Evolutionary conservation across 2,888 invertebrate species (phyloP), one percentile per base, ranked within the genome.

Genomic region (Agelastica alni): DNA sequence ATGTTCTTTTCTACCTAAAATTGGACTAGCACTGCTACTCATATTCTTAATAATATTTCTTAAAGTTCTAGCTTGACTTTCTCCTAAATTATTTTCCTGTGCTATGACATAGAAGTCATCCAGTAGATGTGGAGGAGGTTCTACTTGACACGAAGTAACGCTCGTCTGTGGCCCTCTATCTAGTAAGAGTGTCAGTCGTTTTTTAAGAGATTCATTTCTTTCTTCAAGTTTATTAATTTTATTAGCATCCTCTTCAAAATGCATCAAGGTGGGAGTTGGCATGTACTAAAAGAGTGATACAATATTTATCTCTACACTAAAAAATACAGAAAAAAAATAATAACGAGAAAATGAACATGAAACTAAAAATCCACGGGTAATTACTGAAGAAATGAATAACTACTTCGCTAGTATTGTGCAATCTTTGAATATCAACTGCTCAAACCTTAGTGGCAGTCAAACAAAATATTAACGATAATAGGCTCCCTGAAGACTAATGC

Each of bases 81-180:
- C 88, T 3, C 66, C 65, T 7, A 67, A 64, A 44, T 68, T 81
- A 70, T 83, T 85, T 71, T 87, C 93, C 70, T 91, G 87, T 6
- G 94, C 92, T 59, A 93, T 89, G 14, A 91, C 90, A 71, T 89
- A 93, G 78, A 95, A 95, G 76, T 95, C 95, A 74, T 95, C 95
- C 65, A 94, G 87, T 28, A 95, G 81, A 52, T 93, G 93, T 4
- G 86, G 76, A 0, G 91, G 89, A 0, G 89, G 84, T 73, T 87
- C 82, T 68, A 89, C 76, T 76, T 85, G 78, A 75, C 84, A 76
- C 69, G 88, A 74, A 77, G 86, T 77, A 64, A 89, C 80, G 39
- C 65, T 66, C 42, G 54, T 70, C 68, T 75, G 75, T 3, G 71
- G 57, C 1, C 71, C 72, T 56, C 70, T 69, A 58, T 82, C 82